Evolutionary conservation across 1,140 invertebrate genomes (phyloP).

Genomic region (Sarcophaga peregrina): DNA sequence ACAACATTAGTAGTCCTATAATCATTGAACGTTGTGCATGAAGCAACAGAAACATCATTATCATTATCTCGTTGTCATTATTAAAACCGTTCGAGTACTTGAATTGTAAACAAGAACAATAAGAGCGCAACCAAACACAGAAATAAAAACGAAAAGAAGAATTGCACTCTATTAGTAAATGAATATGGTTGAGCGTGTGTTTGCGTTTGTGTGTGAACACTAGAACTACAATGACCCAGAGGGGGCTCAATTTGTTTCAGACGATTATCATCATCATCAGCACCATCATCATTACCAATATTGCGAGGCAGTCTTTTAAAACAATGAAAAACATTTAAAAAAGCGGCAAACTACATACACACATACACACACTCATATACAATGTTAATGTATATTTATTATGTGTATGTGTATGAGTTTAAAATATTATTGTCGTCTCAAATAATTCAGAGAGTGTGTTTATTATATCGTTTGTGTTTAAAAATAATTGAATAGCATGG

Average conservation of each 20-base stretch:
- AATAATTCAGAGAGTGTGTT: no score
- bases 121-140: background rate
- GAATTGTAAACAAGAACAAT: background rate
- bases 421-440: no score
- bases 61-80: background rate
- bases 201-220: no score
- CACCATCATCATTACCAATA: background rate
- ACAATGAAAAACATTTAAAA: background rate
- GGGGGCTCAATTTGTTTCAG: constrained; percentile 24
- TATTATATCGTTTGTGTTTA: no score
- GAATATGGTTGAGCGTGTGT: no score
- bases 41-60: background rate
- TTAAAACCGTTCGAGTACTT: background rate
- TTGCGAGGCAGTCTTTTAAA: background rate
- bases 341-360: background rate
- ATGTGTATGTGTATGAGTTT: no score
- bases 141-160: no score
- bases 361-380: background rate
- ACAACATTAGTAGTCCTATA: no score
- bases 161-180: no score
- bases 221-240: constrained; percentile 10
- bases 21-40: background rate
- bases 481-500: no score
- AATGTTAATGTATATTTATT: background rate
- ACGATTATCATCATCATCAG: background rate